Evolutionary conservation across 2,797 vertebrate species (phyloP), one percentile per base, ranked within the genome.

Genomic region (Oreochromis grahami): DNA sequence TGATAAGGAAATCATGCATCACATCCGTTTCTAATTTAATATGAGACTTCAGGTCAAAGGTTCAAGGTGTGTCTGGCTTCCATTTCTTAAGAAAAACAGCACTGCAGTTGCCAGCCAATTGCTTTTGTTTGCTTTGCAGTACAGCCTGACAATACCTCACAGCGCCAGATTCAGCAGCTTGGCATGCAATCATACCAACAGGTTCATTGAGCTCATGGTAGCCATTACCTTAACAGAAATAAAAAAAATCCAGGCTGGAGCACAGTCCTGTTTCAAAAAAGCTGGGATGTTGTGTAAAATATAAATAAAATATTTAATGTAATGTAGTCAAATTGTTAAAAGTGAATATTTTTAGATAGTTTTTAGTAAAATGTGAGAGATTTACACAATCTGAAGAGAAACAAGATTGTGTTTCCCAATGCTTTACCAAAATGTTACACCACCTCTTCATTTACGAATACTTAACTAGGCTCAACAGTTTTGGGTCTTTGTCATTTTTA

Each of bases 1-100:
- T 65, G 91, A 93, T 91, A 90, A 92, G 81, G 48, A 51, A 77
- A 78, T 36, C 56, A 81, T 82, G 53, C 38, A 81, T 90, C 82
- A 83, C 80, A 82, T 84, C 72, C 76, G 80, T 77, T 82, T 81
- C 10, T 88, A 45, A 81, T 87, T 88, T 74, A 82, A 85, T 81
- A 55, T 17, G 60, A 91, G 52, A 36, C 17, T 11, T 79, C 76
- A 15, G 89, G 90, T 84, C 88, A 72, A 91, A 92, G 81, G 88
- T 91, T 29, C 79, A 70, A 85, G 89, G 90, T 70, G 90, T 89
- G 89, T 80, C 84, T 45, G 51, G 17, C 51, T 48, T 21, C 53
- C 12, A 8, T 26, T 32, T 72, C 53, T 65, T 21, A 48, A 81
- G 26, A 53, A 4, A 12, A 6, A 12, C 32, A 12, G 7, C 4